Evolutionary conservation across 2,797 vertebrate genomes (phyloP), one percentile per base, ranked within the genome.

Genomic region (Oceanodroma leucorhoa): DNA sequence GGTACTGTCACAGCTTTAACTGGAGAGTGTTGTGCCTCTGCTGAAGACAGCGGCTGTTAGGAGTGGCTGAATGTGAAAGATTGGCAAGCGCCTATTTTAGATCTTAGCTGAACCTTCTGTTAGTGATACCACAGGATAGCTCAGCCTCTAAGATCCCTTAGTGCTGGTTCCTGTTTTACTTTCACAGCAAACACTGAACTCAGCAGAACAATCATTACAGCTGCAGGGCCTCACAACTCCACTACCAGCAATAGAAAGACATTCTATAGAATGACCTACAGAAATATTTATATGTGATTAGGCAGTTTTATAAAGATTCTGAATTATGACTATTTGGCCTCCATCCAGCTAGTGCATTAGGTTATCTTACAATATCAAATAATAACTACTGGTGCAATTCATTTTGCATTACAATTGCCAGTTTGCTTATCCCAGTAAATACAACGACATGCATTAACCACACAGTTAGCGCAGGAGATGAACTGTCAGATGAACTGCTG

Each of bases 371-470:
- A 32, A 19, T 21, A 67, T 71, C 19, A 65, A 75, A 60, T 14
- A 61, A 40, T 46, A 76, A 73, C 41, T 67, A 43, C 20, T 36
- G 9, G 22, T 57, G n/a, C 17, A 58, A 92, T 65, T 62, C 0
- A 55, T 86, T 77, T 46, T 72, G 24, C 38, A 27, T 36, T 43
- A 51, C 24, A 45, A 58, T 2, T 46, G 27, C 27, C 57, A 75
- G 36, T 72, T 94, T 89, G 54, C 50, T 89, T 78, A 87, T 27
- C 26, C 61, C 50, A 57, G 54, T 64, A 85, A 92, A 60, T 54
- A 57, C 9, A 38, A 80, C 0, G 1, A 80, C 21, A 53, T 14
- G 26, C 11, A 61, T 54, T 85, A 87, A 78, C 46, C 0, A 1
- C 41, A 58, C 11, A 70, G 64, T 30, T 32, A 87, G 64, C 2